phyloP scores from a whole-genome alignment of 1,140 invertebrate genomes.

The Vanessa atalanta region DNA sequence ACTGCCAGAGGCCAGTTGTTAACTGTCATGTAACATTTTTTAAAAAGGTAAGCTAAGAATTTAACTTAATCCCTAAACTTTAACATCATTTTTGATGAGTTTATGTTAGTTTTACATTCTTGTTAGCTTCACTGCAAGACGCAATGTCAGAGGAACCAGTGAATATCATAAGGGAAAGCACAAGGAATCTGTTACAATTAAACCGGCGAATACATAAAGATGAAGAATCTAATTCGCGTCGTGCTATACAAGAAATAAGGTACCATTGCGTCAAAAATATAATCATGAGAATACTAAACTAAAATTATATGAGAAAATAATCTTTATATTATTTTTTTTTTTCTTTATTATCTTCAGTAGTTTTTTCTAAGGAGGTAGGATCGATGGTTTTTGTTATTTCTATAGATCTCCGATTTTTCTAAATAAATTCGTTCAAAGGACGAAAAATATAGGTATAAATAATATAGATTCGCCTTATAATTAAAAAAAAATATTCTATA shows the following conservation, averaged over 20 bases:
- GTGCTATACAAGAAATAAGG: conserved; percentile 45
- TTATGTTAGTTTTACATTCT: background rate
- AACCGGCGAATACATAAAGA: conserved; percentile 50
- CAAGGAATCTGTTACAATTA: conserved; percentile 47
- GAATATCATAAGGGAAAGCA: conserved; percentile 54
- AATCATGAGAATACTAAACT: background rate
- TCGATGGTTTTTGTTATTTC: too few relatives aligned
- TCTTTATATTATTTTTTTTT: too few relatives aligned
- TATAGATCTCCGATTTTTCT: background rate
- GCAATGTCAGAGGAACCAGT: conserved; percentile 52
- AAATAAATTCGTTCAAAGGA: too few relatives aligned
- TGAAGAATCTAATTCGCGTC: conserved; percentile 46
- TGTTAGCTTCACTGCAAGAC: too few relatives aligned
- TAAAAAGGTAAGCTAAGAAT: too few relatives aligned
- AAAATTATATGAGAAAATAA: background rate
- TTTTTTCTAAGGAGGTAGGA: too few relatives aligned
- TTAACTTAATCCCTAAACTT: background rate
- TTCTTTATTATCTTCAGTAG: too few relatives aligned
- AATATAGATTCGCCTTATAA: too few relatives aligned
- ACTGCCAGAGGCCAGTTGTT: too few relatives aligned
- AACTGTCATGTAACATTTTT: too few relatives aligned
- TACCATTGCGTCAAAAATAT: conserved; percentile 2
- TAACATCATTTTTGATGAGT: background rate
- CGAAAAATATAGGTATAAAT: too few relatives aligned
- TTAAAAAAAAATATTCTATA: too few relatives aligned